Conservation (phyloP, 2,888 invertebrate species). For the Euzetes globulus region DNA sequence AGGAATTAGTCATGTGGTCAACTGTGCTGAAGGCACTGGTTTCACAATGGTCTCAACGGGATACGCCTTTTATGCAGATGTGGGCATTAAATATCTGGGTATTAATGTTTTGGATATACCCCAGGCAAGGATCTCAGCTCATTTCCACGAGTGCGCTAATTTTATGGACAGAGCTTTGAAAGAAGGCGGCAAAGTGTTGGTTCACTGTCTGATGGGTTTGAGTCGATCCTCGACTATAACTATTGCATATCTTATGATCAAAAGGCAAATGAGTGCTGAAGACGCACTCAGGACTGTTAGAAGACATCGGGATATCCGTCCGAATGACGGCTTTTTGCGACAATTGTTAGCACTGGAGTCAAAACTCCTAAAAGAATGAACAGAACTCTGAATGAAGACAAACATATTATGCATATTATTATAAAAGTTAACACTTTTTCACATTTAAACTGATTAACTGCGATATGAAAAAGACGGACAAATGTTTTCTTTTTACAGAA, state of each 20-base stretch:
- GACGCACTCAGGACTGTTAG: conserved; percentile 67
- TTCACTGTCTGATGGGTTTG: conserved; percentile 73
- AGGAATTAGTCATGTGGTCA: conserved; percentile 77
- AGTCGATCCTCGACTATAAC: conserved; percentile 74
- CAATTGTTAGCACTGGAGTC: conserved; percentile 62
- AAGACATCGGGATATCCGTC: conserved; percentile 63
- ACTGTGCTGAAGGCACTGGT: conserved; percentile 69
- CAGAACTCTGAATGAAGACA: not conserved
- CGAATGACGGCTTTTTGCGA: conserved; percentile 70
- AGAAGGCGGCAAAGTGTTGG: conserved; percentile 68
- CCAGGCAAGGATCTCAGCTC: conserved; percentile 67
- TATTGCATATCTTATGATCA: conserved; percentile 71
- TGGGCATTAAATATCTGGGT: conserved; percentile 65
- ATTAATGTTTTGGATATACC: conserved; percentile 70
- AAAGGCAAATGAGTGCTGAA: conserved; percentile 62
- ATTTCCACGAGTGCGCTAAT: conserved; percentile 68
- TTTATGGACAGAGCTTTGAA: conserved; percentile 71
- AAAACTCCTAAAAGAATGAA: not conserved
- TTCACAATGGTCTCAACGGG: conserved; percentile 73
- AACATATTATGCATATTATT: not conserved
- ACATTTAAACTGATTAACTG: not conserved
- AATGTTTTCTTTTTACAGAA: not conserved
- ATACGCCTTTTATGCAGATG: conserved; percentile 64
- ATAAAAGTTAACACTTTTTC: not conserved
- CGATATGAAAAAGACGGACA: not conserved